Evolutionary conservation across 2,888 invertebrate species (phyloP), one percentile per base, ranked within the genome.

Genomic region (Lepas anatifera): DNA sequence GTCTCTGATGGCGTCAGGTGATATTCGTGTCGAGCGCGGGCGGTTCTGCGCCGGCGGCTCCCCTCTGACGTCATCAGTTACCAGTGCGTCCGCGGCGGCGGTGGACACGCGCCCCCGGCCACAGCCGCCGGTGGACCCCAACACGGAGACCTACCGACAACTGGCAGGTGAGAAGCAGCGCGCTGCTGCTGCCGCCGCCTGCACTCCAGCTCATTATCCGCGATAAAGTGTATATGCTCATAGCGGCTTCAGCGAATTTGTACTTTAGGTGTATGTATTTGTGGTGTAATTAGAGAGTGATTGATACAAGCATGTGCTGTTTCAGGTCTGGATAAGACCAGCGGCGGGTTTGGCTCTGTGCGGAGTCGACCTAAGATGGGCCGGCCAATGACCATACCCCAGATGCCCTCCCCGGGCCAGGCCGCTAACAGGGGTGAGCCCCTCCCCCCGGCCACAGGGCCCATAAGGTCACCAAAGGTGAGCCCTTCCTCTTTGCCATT

Each of bases 131-230:
- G 27, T 52, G 16, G 52, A 52, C 52, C 52, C 52, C 29, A 52
- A 52, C 52, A 52, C 52, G 52, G 52, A 52, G 29, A 52, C 52
- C 29, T 52, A 52, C 52, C 52, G 52, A 16, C 52, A 52, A 29
- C 29, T 52, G 52, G 52, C 52, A 52, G 52, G 52, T 52, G 11
- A 46, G 46, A 7, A 11, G 8, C n/a, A 10, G 10, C 41, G 41
- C 7, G 41, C n/a, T n/a, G n/a, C n/a, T n/a, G n/a, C n/a, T n/a
- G n/a, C n/a, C n/a, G n/a, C n/a, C n/a, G n/a, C n/a, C n/a, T n/a
- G n/a, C n/a, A n/a, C n/a, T n/a, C n/a, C n/a, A n/a, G n/a, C n/a
- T n/a, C n/a, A n/a, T n/a, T n/a, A n/a, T n/a, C n/a, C n/a, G n/a
- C n/a, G n/a, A n/a, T n/a, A n/a, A n/a, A n/a, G n/a, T n/a, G n/a